Evolutionary conservation across 2,888 invertebrate genomes (phyloP), one percentile per base, ranked within the genome.

Genomic region (Tetropium fuscum): DNA sequence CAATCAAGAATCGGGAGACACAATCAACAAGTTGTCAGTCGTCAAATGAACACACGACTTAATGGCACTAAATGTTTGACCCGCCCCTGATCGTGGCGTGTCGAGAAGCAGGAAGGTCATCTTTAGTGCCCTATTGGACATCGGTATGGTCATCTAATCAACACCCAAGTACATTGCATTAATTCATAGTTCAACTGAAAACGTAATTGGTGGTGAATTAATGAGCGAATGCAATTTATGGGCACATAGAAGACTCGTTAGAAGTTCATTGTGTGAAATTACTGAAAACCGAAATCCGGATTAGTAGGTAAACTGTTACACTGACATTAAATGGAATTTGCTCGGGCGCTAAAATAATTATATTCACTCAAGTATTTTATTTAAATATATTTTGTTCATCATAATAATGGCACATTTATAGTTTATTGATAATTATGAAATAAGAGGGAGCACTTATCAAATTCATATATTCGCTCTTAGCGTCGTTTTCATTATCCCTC

Each of bases 21-120:
- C 41, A 22, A 41, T 53, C 53, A 53, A 53, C 53, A 53, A 53
- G 53, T 53, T 53, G 53, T 40, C 41, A 53, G 41, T 30, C 53
- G 41, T 53, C 53, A 41, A 53, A 53, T 41, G 32, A 25, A 30
- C 18, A 16, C 13, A 47, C 34, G 34, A 34, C 20, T 47, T 25
- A 32, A 18, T 18, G 47, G 18, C 47, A 15, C n/a, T 19, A n/a
- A n/a, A 15, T 18, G 30, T 30, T 38, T 44, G 44, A 44, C 47
- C 47, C 47, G 47, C 34, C 30, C 20, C 27, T 19, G 40, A 40
- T 19, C 19, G 40, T n/a, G 10, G 40, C 40, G 8, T 32, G 34
- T 47, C 34, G 47, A 47, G 47, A 19, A 19, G 11, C 47, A 34
- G 47, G 20, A 32, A 25, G 47, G 47, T 47, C 47, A 47, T 47